phyloP scores from a whole-genome alignment of 2,113 vertebrate genomes.

The Cryptoleucopteryx plumbea region DNA sequence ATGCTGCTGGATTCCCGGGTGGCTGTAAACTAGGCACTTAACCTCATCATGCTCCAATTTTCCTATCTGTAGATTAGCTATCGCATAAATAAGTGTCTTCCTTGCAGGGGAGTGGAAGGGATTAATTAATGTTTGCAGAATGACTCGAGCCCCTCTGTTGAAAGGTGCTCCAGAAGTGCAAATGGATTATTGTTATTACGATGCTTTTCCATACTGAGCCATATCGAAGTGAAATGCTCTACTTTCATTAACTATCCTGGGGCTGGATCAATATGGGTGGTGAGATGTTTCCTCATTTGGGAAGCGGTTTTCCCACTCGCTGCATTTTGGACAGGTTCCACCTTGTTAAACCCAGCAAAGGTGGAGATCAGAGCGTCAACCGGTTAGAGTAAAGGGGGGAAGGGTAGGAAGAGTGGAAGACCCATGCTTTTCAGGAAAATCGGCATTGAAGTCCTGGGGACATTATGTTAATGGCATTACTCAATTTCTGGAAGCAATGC shows the following conservation, averaged over 20 bases:
- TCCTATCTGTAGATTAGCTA: slow-evolving; percentile 26
- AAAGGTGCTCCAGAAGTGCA: slow-evolving; percentile 33
- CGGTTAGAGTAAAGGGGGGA: slow-evolving; percentile 20
- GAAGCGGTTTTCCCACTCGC: neutral
- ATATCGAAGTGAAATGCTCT: neutral
- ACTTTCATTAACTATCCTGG: neutral
- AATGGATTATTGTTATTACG: neutral
- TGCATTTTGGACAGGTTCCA: neutral
- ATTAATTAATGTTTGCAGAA: slow-evolving; percentile 55
- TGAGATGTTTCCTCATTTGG: neutral
- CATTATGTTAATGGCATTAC: slow-evolving; percentile 91
- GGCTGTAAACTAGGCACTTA: slow-evolving; percentile 18
- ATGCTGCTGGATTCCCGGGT: neutral
- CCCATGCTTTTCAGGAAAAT: slow-evolving; percentile 76
- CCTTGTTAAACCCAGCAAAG: neutral
- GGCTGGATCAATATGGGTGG: neutral
- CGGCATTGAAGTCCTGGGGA: slow-evolving; percentile 76
- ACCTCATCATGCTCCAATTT: neutral
- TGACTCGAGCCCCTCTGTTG: neutral
- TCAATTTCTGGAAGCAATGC: slow-evolving; percentile 85
- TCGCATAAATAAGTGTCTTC: neutral
- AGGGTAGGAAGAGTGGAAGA: slow-evolving; percentile 57
- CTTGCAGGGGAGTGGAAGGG: slow-evolving; percentile 15
- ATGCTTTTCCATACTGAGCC: neutral
- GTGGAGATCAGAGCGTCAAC: neutral